A percentile compares a stretch with the other conserved stretches of the same genome.
Evolutionary conservation across 2,888 invertebrate genomes (phyloP).

Genomic region (Synergus japonicus): DNA sequence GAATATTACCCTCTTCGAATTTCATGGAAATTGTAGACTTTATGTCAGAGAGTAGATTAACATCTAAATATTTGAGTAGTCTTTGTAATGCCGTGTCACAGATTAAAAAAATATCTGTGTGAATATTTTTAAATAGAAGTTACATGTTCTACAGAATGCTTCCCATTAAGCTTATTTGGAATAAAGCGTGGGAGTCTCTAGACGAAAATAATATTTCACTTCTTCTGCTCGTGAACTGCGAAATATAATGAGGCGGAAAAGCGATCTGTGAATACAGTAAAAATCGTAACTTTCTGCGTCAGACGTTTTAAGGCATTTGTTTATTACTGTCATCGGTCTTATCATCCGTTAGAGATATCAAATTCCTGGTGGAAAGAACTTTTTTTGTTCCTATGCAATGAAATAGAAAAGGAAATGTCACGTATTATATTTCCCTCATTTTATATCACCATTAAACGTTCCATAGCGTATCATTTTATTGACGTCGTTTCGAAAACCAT

Average conservation of each 20-base stretch:
- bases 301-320: slow-evolving; percentile 31
- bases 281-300: slow-evolving; percentile 34
- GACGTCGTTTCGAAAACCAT: slow-evolving; percentile 9
- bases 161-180: slow-evolving; percentile 1
- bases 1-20: background rate
- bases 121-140: background rate
- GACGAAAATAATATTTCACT: slow-evolving; percentile 13
- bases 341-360: slow-evolving; percentile 21
- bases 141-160: background rate
- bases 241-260: slow-evolving; percentile 26
- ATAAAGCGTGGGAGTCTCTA: background rate
- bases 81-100: background rate
- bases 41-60: background rate
- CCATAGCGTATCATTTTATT: slow-evolving; percentile 18
- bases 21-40: background rate
- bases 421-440: background rate
- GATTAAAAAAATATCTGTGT: no score
- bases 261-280: slow-evolving; percentile 1
- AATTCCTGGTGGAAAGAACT: background rate
- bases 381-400: background rate
- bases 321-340: slow-evolving; percentile 33
- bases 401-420: slow-evolving; percentile 6
- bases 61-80: background rate
- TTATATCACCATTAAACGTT: background rate
- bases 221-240: background rate